Evolutionary conservation across 2,797 vertebrate genomes (phyloP).

Genomic region (Chaetophractus vellerosus): DNA sequence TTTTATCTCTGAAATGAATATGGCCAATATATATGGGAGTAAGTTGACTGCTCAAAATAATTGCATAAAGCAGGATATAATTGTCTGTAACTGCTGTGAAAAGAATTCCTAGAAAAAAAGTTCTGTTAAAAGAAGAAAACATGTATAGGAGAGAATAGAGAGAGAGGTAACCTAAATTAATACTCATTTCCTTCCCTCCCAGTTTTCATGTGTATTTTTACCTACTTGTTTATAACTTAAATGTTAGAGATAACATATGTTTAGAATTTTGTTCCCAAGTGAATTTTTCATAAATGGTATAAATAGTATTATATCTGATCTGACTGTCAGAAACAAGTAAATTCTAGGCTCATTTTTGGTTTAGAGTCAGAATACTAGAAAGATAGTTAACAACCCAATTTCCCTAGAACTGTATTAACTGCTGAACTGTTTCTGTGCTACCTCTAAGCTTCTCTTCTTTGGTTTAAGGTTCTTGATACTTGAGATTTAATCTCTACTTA

Average conservation of each 20-base stretch:
- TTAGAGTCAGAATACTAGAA: neutral
- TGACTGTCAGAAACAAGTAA: constrained; percentile 18
- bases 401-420: neutral
- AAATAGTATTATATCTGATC: neutral
- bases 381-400: neutral
- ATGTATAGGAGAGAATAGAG: neutral
- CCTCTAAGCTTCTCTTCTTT: constrained; percentile 79
- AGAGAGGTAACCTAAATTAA: neutral
- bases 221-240: constrained; percentile 1
- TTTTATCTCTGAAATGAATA: constrained; percentile 40
- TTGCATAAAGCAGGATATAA: constrained; percentile 23
- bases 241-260: neutral
- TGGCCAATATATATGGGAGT: constrained; percentile 23
- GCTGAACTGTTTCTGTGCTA: constrained; percentile 24
- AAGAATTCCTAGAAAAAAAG: neutral
- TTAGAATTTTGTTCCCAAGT: constrained; percentile 64
- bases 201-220: neutral
- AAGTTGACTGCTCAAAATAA: constrained; percentile 22
- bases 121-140: neutral
- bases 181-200: neutral
- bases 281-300: constrained; percentile 18
- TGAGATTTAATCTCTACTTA: constrained; percentile 77
- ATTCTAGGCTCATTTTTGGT: neutral
- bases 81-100: neutral
- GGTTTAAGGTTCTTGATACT: constrained; percentile 66